Evolutionary conservation across 2,113 vertebrate species (phyloP).

Genomic region (Podocnemis expansa): DNA sequence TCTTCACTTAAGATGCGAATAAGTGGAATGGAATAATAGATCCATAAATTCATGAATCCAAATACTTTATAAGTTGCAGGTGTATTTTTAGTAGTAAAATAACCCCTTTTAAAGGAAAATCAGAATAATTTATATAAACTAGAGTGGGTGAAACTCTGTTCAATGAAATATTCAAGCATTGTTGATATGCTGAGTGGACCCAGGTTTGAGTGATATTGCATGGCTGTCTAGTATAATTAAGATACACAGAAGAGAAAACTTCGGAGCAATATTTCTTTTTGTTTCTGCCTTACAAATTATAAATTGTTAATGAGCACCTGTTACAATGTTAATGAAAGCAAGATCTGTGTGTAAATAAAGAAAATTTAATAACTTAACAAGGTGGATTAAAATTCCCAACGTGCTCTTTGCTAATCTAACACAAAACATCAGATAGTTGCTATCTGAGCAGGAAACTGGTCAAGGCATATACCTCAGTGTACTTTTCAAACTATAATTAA

Average conservation of each 20-base stretch:
- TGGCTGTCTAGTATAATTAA: constrained; percentile 60
- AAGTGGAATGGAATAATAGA: not conserved
- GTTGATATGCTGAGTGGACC: not conserved
- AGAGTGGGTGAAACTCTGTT: not conserved
- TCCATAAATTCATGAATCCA: not conserved
- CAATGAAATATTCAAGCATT: not conserved
- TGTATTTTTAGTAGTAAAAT: not conserved
- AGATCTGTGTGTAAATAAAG: constrained; percentile 83
- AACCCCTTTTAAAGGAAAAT: not conserved
- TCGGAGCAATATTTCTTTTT: constrained; percentile 73
- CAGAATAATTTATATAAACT: not conserved
- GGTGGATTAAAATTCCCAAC: constrained; percentile 85
- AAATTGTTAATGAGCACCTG: constrained; percentile 87
- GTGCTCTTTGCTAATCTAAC: constrained; percentile 75
- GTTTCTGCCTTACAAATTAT: constrained; percentile 67
- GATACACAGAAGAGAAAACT: constrained; percentile 70
- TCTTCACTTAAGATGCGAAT: constrained; percentile 44
- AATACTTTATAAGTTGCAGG: not conserved
- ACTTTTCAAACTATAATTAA: constrained; percentile 84
- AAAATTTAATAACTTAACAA: constrained; percentile 89
- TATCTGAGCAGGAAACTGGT: constrained; percentile 71
- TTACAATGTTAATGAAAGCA: constrained; percentile 86
- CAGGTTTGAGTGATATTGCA: not conserved
- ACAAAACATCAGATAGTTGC: constrained; percentile 76
- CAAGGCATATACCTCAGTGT: constrained; percentile 76